These are phyloP conservation scores for Triops cancriformis DNA, from an alignment of 1,140 invertebrate genomes.

Conservation along the genomic window DNA sequence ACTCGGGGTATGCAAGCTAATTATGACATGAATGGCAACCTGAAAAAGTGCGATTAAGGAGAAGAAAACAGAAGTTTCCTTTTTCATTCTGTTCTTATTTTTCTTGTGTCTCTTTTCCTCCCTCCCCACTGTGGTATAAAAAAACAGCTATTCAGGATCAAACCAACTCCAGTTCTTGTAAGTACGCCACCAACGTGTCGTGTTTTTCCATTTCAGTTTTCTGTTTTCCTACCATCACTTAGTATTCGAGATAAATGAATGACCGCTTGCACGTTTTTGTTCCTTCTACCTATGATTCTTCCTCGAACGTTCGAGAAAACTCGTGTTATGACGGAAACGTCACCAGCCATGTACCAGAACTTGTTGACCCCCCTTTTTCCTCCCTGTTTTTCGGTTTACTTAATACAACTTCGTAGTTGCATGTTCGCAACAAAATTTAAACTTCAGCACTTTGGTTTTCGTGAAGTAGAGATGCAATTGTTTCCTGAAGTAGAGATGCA, in stretches of 20 bases:
- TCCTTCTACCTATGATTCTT: too few species aligned
- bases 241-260: neutral
- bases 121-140: conserved; percentile 46
- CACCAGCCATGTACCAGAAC: neutral
- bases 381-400: neutral
- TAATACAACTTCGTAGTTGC: conserved; percentile 3
- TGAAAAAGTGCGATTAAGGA: neutral
- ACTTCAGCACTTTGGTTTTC: neutral
- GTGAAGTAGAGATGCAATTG: neutral
- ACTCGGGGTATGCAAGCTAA: neutral
- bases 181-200: conserved; percentile 49
- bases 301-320: neutral
- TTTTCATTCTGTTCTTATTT: conserved; percentile 7
- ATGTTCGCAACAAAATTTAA: neutral
- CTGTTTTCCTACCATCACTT: conserved; percentile 10
- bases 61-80: neutral
- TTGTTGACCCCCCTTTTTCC: neutral
- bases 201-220: neutral
- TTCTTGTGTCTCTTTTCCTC: conserved; percentile 20
- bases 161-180: conserved; percentile 91
- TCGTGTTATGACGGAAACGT: neutral
- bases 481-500: neutral
- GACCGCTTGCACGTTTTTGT: neutral
- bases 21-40: neutral
- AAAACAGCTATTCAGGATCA: conserved; percentile 88